Conservation (phyloP, 1,140 invertebrate species). For the Nilaparvata lugens region DNA sequence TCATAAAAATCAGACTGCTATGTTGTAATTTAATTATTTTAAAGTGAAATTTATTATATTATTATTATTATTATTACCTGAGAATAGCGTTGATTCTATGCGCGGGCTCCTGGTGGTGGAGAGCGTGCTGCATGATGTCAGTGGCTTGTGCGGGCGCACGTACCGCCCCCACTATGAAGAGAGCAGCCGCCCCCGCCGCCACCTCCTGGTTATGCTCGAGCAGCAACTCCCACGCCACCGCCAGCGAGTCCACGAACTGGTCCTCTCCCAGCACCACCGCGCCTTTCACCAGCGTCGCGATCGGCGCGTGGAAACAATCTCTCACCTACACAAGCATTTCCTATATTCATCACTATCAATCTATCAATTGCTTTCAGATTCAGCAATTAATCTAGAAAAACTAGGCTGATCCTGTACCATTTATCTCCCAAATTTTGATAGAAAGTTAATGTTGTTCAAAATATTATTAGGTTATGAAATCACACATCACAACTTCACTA, state of each 20-base stretch:
- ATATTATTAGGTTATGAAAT: too few relatives aligned
- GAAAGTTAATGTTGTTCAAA: too few relatives aligned
- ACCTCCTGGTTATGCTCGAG: constrained; percentile 70
- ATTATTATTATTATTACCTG: too few relatives aligned
- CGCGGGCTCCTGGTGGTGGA: constrained; percentile 71
- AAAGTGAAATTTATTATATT: too few relatives aligned
- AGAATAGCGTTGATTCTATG: constrained; percentile 70
- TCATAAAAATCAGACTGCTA: too few relatives aligned
- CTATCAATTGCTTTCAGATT: too few relatives aligned
- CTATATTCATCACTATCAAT: too few relatives aligned
- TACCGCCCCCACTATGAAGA: constrained; percentile 87
- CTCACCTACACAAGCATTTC: constrained; percentile 46
- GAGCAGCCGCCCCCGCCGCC: constrained; percentile 68
- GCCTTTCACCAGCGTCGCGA: constrained; percentile 85
- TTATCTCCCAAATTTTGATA: too few relatives aligned
- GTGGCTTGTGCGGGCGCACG: constrained; percentile 78
- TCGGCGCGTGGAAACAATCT: constrained; percentile 80
- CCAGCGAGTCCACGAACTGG: constrained; percentile 75
- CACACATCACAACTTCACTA: too few relatives aligned
- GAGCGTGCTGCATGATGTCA: constrained; percentile 75
- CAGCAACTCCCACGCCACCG: constrained; percentile 89
- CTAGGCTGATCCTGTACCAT: too few relatives aligned
- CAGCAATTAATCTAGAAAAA: too few relatives aligned
- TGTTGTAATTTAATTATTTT: too few relatives aligned
- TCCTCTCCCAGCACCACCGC: constrained; percentile 84